phyloP scores from a whole-genome alignment of 2,797 vertebrate species.

The Sebastes matsubarae region DNA sequence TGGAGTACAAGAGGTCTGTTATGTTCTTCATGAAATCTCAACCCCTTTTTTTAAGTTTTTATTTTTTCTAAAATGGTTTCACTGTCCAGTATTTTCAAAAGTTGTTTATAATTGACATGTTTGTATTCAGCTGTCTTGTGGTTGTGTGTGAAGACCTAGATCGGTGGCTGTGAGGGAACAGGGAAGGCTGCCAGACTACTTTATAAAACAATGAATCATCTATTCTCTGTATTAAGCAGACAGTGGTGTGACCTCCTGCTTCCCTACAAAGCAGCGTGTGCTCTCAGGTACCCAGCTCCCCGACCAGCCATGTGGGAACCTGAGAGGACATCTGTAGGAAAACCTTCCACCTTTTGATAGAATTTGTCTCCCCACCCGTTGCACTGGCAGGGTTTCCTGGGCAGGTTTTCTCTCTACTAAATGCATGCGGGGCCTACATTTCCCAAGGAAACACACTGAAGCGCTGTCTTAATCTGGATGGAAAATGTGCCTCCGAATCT shows the following conservation, averaged over 20 bases:
- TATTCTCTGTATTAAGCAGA: slow-evolving; percentile 52
- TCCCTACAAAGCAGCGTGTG: slow-evolving; percentile 40
- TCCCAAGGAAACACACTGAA: slow-evolving; percentile 77
- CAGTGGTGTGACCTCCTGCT: slow-evolving; percentile 45
- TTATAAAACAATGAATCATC: slow-evolving; percentile 15
- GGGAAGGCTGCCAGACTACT: slow-evolving; percentile 51
- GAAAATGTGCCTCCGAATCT: slow-evolving; percentile 74
- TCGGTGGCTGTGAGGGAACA: slow-evolving; percentile 54
- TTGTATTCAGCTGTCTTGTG: slow-evolving; percentile 69
- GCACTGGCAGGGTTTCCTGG: slow-evolving; percentile 55
- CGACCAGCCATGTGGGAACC: slow-evolving; percentile 32
- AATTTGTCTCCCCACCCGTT: slow-evolving; percentile 44
- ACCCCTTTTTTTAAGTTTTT: neutral
- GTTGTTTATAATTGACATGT: slow-evolving; percentile 68
- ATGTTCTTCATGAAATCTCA: slow-evolving; percentile 14
- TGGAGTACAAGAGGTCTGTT: slow-evolving; percentile 17
- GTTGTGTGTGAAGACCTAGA: slow-evolving; percentile 59
- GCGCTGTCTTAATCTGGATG: slow-evolving; percentile 59
- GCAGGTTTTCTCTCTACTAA: slow-evolving; percentile 63
- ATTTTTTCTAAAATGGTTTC: slow-evolving; percentile 56
- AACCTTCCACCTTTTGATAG: slow-evolving; percentile 53
- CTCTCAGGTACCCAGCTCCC: slow-evolving; percentile 41
- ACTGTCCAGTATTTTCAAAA: slow-evolving; percentile 72
- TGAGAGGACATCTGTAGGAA: slow-evolving; percentile 36
- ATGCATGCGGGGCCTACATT: slow-evolving; percentile 69